Evolutionary conservation across 2,888 invertebrate species (phyloP).

Genomic region (Emmelina monodactyla): DNA sequence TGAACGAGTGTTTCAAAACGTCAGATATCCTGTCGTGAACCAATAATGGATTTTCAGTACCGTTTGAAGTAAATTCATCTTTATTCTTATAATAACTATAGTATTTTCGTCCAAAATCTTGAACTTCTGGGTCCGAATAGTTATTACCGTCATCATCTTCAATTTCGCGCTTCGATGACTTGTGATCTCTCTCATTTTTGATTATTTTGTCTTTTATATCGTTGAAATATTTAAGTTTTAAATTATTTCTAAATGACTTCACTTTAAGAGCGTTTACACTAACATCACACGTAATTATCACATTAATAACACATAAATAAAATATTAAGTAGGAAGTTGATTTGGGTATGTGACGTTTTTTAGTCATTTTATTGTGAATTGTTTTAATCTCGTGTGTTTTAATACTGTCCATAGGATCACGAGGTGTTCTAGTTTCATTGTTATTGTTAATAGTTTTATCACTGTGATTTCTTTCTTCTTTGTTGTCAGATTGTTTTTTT

Average conservation of each 20-base stretch:
- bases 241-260: slow-evolving; percentile 19
- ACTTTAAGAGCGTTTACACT: slow-evolving; percentile 46
- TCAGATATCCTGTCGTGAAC: not conserved
- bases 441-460: slow-evolving; percentile 15
- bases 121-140: slow-evolving; percentile 26
- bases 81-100: slow-evolving; percentile 35
- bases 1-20: not conserved
- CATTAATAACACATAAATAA: slow-evolving; percentile 51
- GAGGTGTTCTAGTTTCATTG: slow-evolving; percentile 22
- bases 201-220: slow-evolving; percentile 19
- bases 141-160: slow-evolving; percentile 30
- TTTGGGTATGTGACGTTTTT: not conserved
- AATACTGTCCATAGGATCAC: slow-evolving; percentile 46
- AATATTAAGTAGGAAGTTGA: not conserved
- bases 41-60: slow-evolving; percentile 21
- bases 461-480: slow-evolving; percentile 32
- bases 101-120: slow-evolving; percentile 32
- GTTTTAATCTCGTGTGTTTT: slow-evolving; percentile 52
- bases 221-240: not conserved
- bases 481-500: slow-evolving; percentile 28
- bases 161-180: slow-evolving; percentile 28
- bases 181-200: slow-evolving; percentile 13
- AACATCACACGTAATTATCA: slow-evolving; percentile 59
- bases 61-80: slow-evolving; percentile 25
- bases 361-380: not conserved